Evolutionary conservation across 2,888 invertebrate genomes (phyloP), one percentile per base, ranked within the genome.

Genomic region (Ephialtes manifestator): DNA sequence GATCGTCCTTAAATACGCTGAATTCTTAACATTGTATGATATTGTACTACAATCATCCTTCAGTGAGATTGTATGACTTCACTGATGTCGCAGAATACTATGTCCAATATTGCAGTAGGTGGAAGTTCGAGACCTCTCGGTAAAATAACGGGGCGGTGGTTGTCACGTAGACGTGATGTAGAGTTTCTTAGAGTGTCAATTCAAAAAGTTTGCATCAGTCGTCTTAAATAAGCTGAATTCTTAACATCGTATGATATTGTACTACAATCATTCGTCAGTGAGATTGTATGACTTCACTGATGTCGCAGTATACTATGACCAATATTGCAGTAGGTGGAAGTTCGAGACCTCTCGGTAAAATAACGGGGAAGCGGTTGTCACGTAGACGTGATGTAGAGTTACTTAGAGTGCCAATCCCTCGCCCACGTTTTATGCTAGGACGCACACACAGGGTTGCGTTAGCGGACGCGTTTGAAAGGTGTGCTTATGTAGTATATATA

Each of bases 311-410:
- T 13, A 4, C 55, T 11, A 24, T 60, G 60, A 74, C 60, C 31
- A 10, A 48, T 48, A 48, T 28, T 20, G 46, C 31, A 60, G 8
- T 24, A 48, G 31, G 24, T 18, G 10, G 53, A 18, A 46, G 48
- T 43, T 10, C 28, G 46, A 74, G 46, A 18, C 24, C 1, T 28
- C 31, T 60, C n/a, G 55, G 43, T 72, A 58, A 35, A 46, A 58
- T 31, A 46, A 55, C 51, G 67, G 79, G 71, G 48, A 65, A 18
- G 76, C 88, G 86, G 86, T 89, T 90, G 92, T 93, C 93, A 94
- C 94, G 94, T 94, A 93, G 91, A 89, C 91, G 91, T 93, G 93
- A 94, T 94, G 93, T 93, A 94, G 93, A 93, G 94, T 94, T 93
- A 93, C 94, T 93, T 93, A 93, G 92, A 92, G 91, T 86, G 87